Evolutionary conservation across 2,113 vertebrate genomes (phyloP).

Genomic region (Chlorodrepanis virens): DNA sequence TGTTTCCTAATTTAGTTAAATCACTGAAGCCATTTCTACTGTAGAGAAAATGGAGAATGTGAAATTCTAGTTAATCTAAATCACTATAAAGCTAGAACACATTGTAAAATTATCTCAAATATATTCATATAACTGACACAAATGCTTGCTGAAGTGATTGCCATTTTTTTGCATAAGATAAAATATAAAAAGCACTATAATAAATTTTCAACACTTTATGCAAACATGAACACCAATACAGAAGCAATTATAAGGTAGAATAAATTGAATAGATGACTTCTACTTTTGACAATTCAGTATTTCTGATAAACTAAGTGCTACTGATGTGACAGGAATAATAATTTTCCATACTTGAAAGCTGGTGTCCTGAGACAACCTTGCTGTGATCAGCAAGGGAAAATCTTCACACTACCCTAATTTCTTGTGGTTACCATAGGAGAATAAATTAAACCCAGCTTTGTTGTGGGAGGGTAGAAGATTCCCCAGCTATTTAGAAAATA

Average conservation of each 20-base stretch:
- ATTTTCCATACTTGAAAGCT: background rate
- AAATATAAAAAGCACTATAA: background rate
- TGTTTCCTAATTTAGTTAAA: background rate
- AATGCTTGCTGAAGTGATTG: background rate
- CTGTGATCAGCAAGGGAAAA: background rate
- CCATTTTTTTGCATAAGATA: background rate
- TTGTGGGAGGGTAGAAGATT: accelerated
- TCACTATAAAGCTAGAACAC: background rate
- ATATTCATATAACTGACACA: background rate
- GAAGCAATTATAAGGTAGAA: background rate
- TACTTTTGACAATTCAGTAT: background rate
- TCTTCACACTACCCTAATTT: background rate
- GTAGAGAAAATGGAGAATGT: background rate
- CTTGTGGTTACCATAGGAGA: background rate
- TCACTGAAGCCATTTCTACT: background rate
- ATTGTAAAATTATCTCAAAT: background rate
- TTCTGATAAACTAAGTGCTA: background rate
- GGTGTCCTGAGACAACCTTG: background rate
- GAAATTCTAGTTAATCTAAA: background rate
- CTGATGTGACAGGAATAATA: background rate
- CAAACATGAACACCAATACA: background rate
- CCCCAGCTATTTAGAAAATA: background rate
- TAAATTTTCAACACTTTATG: background rate
- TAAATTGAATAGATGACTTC: background rate
- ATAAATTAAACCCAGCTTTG: background rate